These are phyloP conservation scores for Pipistrellus nathusii DNA, from an alignment of 2,797 vertebrate species.

Conservation along the genomic window DNA sequence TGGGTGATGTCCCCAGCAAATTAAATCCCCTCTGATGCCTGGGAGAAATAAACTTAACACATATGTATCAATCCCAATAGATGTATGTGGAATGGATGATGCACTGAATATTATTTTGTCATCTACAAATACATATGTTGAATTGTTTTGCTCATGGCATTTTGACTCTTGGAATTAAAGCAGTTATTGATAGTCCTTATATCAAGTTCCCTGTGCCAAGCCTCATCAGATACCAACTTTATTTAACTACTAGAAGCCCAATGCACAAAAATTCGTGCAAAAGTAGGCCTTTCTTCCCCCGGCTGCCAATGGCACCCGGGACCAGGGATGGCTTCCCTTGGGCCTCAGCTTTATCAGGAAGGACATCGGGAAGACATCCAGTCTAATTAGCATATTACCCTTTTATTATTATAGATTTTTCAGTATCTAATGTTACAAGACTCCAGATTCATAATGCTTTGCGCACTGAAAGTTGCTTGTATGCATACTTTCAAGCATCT, in stretches of 20 bases:
- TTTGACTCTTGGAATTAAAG: conserved; percentile 32
- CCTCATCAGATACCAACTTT: conserved; percentile 10
- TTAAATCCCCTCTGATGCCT: not conserved
- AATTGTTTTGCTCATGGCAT: not conserved
- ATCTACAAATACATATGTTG: not conserved
- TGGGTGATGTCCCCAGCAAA: not conserved
- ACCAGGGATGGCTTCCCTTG: no score
- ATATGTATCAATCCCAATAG: not conserved
- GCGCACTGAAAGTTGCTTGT: not conserved
- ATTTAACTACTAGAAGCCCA: not conserved
- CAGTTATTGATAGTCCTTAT: not conserved
- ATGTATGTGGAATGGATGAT: not conserved
- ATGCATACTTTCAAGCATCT: not conserved
- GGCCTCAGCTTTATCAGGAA: no score
- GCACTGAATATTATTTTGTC: not conserved
- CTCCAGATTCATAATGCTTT: not conserved
- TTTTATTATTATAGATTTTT: not conserved
- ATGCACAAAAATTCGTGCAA: no score
- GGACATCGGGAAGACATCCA: no score
- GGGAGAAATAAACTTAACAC: not conserved
- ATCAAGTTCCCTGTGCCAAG: not conserved
- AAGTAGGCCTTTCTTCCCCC: no score
- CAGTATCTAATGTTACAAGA: conserved; percentile 10
- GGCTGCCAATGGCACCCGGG: no score
- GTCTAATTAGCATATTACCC: no score